Evolutionary conservation across 2,797 vertebrate species (phyloP).

Genomic region (Lepus townsendii): DNA sequence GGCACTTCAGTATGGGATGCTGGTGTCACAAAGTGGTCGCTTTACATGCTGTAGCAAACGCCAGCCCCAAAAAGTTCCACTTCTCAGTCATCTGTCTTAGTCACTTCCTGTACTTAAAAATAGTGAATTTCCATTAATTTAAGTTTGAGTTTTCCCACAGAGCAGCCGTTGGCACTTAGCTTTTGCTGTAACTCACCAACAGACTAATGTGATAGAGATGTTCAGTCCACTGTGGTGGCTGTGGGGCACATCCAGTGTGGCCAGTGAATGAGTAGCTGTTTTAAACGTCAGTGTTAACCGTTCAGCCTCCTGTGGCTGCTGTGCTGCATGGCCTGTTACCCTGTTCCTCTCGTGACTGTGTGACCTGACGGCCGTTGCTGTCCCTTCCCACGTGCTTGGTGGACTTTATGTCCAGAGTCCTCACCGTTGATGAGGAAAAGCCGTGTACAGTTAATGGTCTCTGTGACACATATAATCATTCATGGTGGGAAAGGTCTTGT

Average conservation of each 20-base stretch:
- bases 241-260: not conserved
- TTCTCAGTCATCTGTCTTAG: not conserved
- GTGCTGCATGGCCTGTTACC: too few relatives aligned
- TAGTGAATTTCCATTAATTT: not conserved
- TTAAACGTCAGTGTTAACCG: conserved; percentile 18
- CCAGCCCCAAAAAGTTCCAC: not conserved
- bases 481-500: not conserved
- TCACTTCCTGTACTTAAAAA: conserved; percentile 32
- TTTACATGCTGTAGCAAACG: too few relatives aligned
- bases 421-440: not conserved
- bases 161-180: not conserved
- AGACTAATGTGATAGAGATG: not conserved
- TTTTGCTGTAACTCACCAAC: not conserved
- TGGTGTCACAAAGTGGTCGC: too few relatives aligned
- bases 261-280: not conserved
- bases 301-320: not conserved
- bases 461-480: not conserved
- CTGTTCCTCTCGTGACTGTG: too few relatives aligned
- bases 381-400: not conserved
- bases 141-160: not conserved
- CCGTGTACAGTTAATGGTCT: not conserved
- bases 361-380: not conserved
- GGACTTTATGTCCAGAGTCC: not conserved
- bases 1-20: too few relatives aligned
- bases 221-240: not conserved